Conservation (phyloP, 2,888 invertebrate species). For the Andrena chrysosceles region DNA sequence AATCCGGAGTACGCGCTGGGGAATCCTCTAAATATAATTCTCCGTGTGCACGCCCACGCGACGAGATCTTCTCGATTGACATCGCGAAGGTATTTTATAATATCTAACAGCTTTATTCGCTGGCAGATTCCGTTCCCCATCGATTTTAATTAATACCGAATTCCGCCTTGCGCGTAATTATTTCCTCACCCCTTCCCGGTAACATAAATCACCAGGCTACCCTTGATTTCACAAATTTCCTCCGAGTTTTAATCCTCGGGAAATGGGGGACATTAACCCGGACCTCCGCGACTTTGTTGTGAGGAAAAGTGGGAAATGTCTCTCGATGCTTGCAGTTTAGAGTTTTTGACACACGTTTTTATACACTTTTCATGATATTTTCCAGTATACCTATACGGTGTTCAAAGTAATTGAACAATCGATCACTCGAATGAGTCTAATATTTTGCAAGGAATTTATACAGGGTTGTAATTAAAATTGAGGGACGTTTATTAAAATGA, state of each 20-base stretch:
- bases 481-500: too few relatives aligned
- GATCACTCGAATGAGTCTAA: too few relatives aligned
- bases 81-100: constrained; percentile 10
- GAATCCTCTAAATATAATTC: constrained; percentile 33
- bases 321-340: too few relatives aligned
- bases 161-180: constrained; percentile 12
- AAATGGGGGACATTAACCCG: not conserved
- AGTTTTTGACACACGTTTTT: too few relatives aligned
- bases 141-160: constrained; percentile 29
- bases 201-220: not conserved
- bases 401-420: too few relatives aligned
- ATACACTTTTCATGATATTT: too few relatives aligned
- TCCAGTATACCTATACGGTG: too few relatives aligned
- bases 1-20: not conserved
- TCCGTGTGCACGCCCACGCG: not conserved
- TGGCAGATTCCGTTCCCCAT: not conserved
- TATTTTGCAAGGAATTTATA: too few relatives aligned
- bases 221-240: not conserved
- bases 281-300: too few relatives aligned
- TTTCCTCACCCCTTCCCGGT: not conserved
- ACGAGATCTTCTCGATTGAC: not conserved
- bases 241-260: not conserved
- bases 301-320: too few relatives aligned
- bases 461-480: too few relatives aligned
- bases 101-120: not conserved